A percentile compares a stretch with the other conserved stretches of the same genome.
phyloP scores from a whole-genome alignment of 92 coral and sea anemone species.

The Paramuricea clavata region DNA sequence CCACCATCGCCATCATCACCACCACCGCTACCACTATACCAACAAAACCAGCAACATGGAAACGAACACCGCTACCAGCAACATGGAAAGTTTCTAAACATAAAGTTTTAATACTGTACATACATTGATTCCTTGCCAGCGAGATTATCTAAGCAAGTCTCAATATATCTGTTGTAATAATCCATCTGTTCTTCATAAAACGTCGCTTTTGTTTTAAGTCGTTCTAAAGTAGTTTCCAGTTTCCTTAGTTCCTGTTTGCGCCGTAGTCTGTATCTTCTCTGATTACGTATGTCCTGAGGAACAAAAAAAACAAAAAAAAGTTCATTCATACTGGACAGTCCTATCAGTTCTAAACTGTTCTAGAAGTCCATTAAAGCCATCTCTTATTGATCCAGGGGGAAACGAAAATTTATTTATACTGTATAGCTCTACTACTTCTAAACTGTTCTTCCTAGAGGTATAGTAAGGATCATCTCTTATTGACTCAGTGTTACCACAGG shows the following conservation, averaged over 20 bases:
- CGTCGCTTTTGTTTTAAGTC: conserved; percentile 93
- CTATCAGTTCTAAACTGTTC: too few species aligned
- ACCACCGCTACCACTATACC: not conserved
- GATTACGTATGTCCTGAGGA: conserved; percentile 92
- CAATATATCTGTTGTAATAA: conserved; percentile 94
- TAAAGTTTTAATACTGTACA: conserved; percentile 34
- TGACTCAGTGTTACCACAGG: too few species aligned
- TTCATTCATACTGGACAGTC: not conserved
- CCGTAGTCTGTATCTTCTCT: conserved; percentile 91
- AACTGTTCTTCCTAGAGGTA: too few species aligned
- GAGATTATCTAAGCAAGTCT: conserved; percentile 92
- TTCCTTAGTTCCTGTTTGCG: conserved; percentile 92
- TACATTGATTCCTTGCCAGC: conserved; percentile 92
- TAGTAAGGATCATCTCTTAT: too few species aligned
- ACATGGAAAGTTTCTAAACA: too few species aligned
- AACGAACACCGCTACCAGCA: too few species aligned
- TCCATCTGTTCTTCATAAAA: conserved; percentile 98
- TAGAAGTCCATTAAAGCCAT: too few species aligned
- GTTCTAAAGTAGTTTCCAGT: conserved; percentile 90
- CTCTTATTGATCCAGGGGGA: too few species aligned
- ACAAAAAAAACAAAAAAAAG: not conserved
- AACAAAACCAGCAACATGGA: too few species aligned
- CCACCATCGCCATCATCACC: not conserved
- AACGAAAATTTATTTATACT: too few species aligned
- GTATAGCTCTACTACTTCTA: too few species aligned